A percentile compares a stretch with the other conserved stretches of the same genome.
Conservation (phyloP, 1,140 invertebrate species). For the Drosophila ogumai region DNA sequence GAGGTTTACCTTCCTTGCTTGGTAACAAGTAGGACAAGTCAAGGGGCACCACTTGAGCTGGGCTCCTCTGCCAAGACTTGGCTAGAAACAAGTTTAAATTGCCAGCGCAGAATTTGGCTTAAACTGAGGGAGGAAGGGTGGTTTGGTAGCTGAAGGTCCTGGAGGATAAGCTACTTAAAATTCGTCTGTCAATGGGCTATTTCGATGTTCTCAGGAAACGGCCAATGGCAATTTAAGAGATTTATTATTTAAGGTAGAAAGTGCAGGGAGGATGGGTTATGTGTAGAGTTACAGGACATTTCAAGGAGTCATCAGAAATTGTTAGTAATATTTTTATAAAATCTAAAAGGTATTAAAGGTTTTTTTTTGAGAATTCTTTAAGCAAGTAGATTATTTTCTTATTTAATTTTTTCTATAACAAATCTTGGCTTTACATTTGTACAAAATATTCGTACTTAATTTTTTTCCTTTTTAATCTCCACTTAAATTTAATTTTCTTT, state of each 20-base stretch:
- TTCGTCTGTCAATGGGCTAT: constrained; percentile 24
- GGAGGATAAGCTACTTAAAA: constrained; percentile 68
- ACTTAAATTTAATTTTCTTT: background rate
- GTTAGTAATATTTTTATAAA: background rate
- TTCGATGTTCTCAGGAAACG: constrained; percentile 11
- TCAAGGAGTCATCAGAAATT: background rate
- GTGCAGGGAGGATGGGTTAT: background rate
- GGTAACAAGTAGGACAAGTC: constrained; percentile 77
- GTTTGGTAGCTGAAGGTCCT: background rate
- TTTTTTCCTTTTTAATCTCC: too few species aligned
- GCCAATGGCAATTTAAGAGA: constrained; percentile 21
- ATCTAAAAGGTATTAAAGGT: background rate
- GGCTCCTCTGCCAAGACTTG: constrained; percentile 36
- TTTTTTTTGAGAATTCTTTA: background rate
- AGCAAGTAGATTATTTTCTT: background rate
- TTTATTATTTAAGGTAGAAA: constrained; percentile 10
- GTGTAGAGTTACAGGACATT: background rate
- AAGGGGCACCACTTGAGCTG: constrained; percentile 68
- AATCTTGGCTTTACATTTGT: background rate
- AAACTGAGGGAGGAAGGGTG: constrained; percentile 11
- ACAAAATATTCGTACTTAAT: background rate
- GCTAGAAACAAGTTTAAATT: constrained; percentile 65
- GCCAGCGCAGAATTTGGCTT: constrained; percentile 34
- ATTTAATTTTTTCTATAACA: background rate
- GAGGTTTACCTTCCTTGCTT: constrained; percentile 32